Conservation (phyloP, 92 coral and sea anemone species). For the Phymanthus crucifer region DNA sequence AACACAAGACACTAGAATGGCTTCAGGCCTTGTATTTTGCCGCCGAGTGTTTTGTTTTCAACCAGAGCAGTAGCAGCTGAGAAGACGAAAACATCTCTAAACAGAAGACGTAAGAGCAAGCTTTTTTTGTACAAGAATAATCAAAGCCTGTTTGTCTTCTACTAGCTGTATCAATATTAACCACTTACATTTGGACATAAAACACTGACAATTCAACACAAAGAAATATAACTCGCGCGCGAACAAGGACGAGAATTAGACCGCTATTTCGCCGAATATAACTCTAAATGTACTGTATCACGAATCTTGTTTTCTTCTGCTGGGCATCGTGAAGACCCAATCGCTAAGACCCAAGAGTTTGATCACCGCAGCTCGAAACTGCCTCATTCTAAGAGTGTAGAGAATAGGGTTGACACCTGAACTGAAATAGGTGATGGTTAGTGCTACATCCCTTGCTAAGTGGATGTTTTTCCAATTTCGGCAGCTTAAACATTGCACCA, state of each 20-base stretch:
- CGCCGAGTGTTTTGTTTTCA: neutral
- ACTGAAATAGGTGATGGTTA: conserved; percentile 75
- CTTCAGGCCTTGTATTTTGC: neutral
- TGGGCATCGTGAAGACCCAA: neutral
- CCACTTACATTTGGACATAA: neutral
- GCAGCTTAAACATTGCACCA: conserved; percentile 65
- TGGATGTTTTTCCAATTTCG: conserved; percentile 39
- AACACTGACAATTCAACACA: neutral
- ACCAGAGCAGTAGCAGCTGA: neutral
- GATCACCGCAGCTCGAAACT: conserved; percentile 59
- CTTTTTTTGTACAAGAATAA: neutral
- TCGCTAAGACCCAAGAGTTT: conserved; percentile 11
- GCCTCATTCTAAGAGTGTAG: conserved; percentile 64
- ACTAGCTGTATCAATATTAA: conserved; percentile 4
- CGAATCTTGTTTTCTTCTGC: neutral
- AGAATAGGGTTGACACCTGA: conserved; percentile 73
- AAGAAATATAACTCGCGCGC: neutral
- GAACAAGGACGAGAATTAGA: neutral
- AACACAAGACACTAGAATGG: too few relatives aligned
- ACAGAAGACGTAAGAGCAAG: neutral
- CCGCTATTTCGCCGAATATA: neutral
- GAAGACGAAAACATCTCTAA: neutral
- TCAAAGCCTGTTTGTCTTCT: neutral
- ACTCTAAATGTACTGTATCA: neutral
- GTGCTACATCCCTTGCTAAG: conserved; percentile 62